Evolutionary conservation across 2,888 invertebrate species (phyloP).

Genomic region (Rhingia campestris): DNA sequence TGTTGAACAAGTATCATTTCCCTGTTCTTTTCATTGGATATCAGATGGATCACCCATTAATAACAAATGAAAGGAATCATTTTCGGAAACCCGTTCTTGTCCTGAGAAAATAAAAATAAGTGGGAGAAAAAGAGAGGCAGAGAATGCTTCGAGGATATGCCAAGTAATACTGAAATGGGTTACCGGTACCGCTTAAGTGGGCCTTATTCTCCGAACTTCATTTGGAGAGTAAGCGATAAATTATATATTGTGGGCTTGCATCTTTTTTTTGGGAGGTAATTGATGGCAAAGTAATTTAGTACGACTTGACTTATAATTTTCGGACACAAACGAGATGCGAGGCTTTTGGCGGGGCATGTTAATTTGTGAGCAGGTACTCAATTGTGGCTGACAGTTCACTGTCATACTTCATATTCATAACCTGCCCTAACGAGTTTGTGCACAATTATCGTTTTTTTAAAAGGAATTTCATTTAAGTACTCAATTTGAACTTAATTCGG

Average conservation of each 20-base stretch:
- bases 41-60: constrained; percentile 59
- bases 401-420: constrained; percentile 48
- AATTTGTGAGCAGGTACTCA: constrained; percentile 22
- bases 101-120: background rate
- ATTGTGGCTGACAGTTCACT: constrained; percentile 33
- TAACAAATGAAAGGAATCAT: constrained; percentile 53
- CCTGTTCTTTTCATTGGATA: constrained; percentile 21
- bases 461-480: background rate
- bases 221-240: constrained; percentile 31
- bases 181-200: constrained; percentile 43
- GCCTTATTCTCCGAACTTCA: constrained; percentile 31
- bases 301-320: constrained; percentile 31
- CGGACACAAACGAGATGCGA: constrained; percentile 9
- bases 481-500: background rate
- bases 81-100: constrained; percentile 45
- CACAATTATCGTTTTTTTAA: background rate
- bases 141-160: constrained; percentile 2
- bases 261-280: constrained; percentile 30
- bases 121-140: no score
- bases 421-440: constrained; percentile 17
- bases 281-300: constrained; percentile 41
- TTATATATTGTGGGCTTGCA: constrained; percentile 22
- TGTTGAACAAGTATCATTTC: constrained; percentile 16
- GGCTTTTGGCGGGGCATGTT: constrained; percentile 8
- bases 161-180: constrained; percentile 41